A percentile compares a stretch with the other conserved stretches of the same genome.
These are phyloP conservation scores for Hemicordylus capensis DNA, from an alignment of 2,113 vertebrate genomes.

Conservation along the genomic window DNA sequence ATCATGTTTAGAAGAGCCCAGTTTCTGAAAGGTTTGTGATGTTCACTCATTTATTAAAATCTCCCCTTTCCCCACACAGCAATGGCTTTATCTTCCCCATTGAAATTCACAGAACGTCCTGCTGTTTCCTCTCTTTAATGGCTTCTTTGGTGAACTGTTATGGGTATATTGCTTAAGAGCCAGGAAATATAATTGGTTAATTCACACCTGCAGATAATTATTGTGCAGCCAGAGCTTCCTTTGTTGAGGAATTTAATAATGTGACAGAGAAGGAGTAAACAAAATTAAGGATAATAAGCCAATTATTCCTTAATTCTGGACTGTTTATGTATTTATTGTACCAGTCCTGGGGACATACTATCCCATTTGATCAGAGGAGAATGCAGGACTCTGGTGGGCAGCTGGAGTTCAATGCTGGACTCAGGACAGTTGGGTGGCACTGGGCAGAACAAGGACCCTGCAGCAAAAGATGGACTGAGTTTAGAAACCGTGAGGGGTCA, in stretches of 20 bases:
- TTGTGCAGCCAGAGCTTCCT: background rate
- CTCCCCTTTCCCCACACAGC: background rate
- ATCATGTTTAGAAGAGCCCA: background rate
- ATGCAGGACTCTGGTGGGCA: background rate
- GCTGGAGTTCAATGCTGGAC: background rate
- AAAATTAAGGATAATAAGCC: background rate
- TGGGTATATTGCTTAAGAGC: background rate
- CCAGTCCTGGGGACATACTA: background rate
- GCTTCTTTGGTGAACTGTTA: constrained; percentile 17
- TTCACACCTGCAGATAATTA: constrained; percentile 5
- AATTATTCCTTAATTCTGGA: background rate
- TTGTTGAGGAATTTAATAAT: background rate
- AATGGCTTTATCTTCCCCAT: background rate
- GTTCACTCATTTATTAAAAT: constrained; percentile 8
- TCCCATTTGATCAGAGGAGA: background rate
- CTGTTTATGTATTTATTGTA: constrained; percentile 5
- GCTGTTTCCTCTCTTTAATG: background rate
- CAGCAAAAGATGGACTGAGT: too few relatives aligned
- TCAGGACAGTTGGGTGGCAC: background rate
- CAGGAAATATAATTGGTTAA: background rate
- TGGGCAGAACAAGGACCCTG: too few relatives aligned
- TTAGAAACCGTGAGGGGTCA: too few relatives aligned
- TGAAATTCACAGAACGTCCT: background rate
- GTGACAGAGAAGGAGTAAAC: background rate
- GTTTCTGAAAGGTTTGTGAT: background rate